These are phyloP conservation scores for Erebia ligea DNA, from an alignment of 2,888 invertebrate species.

Conservation along the genomic window DNA sequence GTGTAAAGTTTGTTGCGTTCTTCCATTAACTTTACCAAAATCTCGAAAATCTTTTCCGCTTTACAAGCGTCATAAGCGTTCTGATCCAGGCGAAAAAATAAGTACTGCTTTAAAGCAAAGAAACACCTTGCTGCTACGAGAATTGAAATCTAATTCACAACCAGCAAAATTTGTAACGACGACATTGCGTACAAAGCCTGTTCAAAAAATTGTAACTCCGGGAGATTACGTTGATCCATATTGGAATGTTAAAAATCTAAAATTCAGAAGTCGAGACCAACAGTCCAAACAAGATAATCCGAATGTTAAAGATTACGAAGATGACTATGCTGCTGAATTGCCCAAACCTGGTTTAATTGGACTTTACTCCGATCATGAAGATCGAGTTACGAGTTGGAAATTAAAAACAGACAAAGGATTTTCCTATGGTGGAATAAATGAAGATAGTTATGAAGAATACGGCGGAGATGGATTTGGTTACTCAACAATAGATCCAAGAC, in stretches of 20 bases:
- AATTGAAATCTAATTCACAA: slow-evolving; percentile 46
- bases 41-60: slow-evolving; percentile 49
- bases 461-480: slow-evolving; percentile 62
- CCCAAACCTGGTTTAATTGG: slow-evolving; percentile 71
- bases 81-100: slow-evolving; percentile 46
- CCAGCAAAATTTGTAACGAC: slow-evolving; percentile 47
- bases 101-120: slow-evolving; percentile 59
- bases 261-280: slow-evolving; percentile 49
- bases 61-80: slow-evolving; percentile 46
- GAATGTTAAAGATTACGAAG: slow-evolving; percentile 53
- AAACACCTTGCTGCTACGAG: slow-evolving; percentile 56
- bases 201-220: slow-evolving; percentile 54
- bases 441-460: slow-evolving; percentile 54
- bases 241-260: slow-evolving; percentile 68
- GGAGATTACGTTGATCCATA: slow-evolving; percentile 67
- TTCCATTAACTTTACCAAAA: slow-evolving; percentile 48
- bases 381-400: slow-evolving; percentile 52
- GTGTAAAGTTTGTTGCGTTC: slow-evolving; percentile 58
- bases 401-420: slow-evolving; percentile 48
- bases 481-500: slow-evolving; percentile 68
- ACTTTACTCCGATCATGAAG: slow-evolving; percentile 64
- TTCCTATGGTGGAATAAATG: slow-evolving; percentile 45
- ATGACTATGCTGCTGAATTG: slow-evolving; percentile 65
- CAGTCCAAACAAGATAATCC: slow-evolving; percentile 37
- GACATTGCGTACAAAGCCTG: slow-evolving; percentile 42